phyloP scores from a whole-genome alignment of 2,113 vertebrate genomes.

The Hyperopisus bebe region DNA sequence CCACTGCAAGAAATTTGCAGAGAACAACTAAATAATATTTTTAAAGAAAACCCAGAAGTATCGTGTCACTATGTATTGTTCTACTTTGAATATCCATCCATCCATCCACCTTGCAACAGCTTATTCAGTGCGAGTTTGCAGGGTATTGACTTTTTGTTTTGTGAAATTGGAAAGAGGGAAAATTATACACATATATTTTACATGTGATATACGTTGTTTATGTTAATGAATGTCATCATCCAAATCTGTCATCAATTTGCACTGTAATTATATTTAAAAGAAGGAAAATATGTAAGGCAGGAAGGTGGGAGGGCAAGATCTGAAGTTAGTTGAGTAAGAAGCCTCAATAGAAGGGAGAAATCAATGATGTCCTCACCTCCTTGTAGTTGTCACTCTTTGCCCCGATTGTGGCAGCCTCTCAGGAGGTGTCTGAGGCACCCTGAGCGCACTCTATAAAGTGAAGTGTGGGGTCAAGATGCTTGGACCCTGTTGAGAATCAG shows the following conservation, averaged over 20 bases:
- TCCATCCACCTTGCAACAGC: neutral
- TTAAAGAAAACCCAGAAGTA: neutral
- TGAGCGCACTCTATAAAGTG: neutral
- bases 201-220: neutral
- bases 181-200: neutral
- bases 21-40: neutral
- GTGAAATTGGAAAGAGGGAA: neutral
- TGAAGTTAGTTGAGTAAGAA: neutral
- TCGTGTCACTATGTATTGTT: neutral
- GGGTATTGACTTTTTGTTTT: neutral
- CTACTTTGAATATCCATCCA: neutral
- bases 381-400: neutral
- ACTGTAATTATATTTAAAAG: neutral
- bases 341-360: neutral
- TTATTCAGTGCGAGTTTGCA: neutral
- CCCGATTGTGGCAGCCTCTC: neutral
- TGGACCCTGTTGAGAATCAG: neutral
- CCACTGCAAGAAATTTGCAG: neutral
- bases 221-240: neutral
- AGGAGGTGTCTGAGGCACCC: neutral
- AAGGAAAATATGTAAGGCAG: neutral
- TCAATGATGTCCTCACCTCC: neutral
- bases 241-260: neutral
- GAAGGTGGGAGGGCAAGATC: neutral
- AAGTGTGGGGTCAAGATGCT: slow-evolving; percentile 8